phyloP scores from a whole-genome alignment of 92 coral and sea anemone genomes.

The Epizoanthus rinbou region DNA sequence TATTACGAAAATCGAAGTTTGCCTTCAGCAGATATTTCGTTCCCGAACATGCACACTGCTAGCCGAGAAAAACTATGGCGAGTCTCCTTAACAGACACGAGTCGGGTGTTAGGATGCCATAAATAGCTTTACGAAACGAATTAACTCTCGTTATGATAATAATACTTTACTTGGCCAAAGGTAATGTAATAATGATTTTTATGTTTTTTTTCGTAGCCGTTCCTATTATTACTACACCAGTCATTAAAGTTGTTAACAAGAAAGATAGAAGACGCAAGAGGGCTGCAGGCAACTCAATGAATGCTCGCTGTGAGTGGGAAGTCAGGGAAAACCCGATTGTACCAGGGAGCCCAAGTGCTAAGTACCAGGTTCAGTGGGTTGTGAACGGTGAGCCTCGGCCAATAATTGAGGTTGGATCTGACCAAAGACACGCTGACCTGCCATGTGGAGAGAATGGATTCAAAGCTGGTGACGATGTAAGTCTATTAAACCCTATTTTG shows the following conservation, averaged over 20 bases:
- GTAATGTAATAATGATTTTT: no score
- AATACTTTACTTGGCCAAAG: no score
- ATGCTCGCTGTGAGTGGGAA: slow-evolving; percentile 19
- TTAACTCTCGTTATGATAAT: no score
- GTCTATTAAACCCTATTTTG: no score
- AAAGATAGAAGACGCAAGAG: neutral
- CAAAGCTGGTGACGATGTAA: slow-evolving; percentile 44
- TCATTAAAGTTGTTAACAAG: neutral
- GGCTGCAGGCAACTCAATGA: slow-evolving; percentile 1
- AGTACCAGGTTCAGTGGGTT: slow-evolving; percentile 35
- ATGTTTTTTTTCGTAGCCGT: neutral
- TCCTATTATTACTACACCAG: slow-evolving; percentile 18
- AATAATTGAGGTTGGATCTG: neutral
- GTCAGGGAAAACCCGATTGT: slow-evolving; percentile 23
- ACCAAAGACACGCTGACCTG: neutral
- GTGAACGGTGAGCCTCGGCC: neutral
- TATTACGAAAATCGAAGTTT: no score
- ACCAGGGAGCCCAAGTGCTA: neutral
- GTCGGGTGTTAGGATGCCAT: no score
- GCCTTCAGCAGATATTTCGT: no score
- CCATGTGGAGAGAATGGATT: neutral
- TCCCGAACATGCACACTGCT: no score
- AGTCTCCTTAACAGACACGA: no score
- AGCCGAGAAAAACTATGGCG: no score
- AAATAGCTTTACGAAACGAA: no score